Base-by-base conservation (phyloP, 2,113 vertebrate species). In the Camarhynchus parvulus region DNA sequence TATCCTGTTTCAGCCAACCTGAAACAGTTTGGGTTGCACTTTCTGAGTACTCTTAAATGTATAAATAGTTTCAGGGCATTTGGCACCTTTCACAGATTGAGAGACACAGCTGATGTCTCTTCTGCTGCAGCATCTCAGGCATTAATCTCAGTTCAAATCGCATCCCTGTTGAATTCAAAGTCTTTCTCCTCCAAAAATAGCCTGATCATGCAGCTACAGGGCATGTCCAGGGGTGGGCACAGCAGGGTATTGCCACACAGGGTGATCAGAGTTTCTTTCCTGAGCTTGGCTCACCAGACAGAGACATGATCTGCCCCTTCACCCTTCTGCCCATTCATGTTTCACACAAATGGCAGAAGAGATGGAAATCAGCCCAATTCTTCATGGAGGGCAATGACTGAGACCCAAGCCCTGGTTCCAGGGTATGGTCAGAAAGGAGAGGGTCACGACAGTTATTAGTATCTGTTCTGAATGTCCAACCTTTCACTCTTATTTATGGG, bases 41-140 rank as follows among this genome's bases (percentile, higher is more conserved):
- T 52, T 41, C 33, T 46, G 74, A 72, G 58, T 75, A 50, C 35
- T 84, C 87, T 81, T 89, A 89, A 88, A 92, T 31, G 55, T 83
- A 90, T 89, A 94, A 92, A 88, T 90, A 95, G 86, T 96, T 95
- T 72, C 80, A 81, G 80, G 94, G 91, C 80, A 84, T 94, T 95
- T 93, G 80, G 91, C 92, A 94, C 39, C 83, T 94, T 92, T 70
- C 86, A 91, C 76, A 89, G 69, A 89, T 62, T 83, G 88, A 92
- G 82, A 94, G 61, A 95, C 83, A 75, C 86, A 77, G 83, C 83
- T 95, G 91, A 92, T 75, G 61, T 64, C 68, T 93, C 68, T 92
- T 77, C 88, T 89, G 62, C 53, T 78, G 80, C 64, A 90, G 55
- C 28, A 63, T 85, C 68, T 90, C 75, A 92, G 39, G 59, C 75